Evolutionary conservation across 30 jellyfish, hydroid and myxozoan species (phyloP).

Genomic region (Sanderia malayensis): DNA sequence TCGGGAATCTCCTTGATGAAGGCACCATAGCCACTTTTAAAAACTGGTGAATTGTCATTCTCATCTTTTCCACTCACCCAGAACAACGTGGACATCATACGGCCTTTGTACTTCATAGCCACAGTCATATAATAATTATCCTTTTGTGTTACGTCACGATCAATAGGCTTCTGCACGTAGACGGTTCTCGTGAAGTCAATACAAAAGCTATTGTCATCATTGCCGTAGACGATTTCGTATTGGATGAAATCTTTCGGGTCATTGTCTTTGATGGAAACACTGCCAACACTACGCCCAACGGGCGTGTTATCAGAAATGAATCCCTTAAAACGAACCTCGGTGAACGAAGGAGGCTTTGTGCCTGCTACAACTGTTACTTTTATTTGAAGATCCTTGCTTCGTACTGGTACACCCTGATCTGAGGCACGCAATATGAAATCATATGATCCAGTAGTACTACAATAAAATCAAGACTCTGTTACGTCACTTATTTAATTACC

Average conservation of each 20-base stretch:
- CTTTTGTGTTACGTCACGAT: slow-evolving; percentile 46
- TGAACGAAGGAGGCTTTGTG: slow-evolving; percentile 74
- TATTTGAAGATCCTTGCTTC: slow-evolving; percentile 31
- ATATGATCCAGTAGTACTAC: slow-evolving; percentile 23
- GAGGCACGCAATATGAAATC: slow-evolving; percentile 57
- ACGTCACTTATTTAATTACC: no score
- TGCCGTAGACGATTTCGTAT: slow-evolving; percentile 56
- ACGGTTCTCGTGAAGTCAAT: slow-evolving; percentile 56
- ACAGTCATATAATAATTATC: slow-evolving; percentile 30
- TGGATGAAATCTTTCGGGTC: slow-evolving; percentile 47
- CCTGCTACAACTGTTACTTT: slow-evolving; percentile 68
- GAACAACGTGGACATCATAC: slow-evolving; percentile 46
- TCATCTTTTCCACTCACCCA: slow-evolving; percentile 40
- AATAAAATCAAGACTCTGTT: no score
- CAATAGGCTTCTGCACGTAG: slow-evolving; percentile 68
- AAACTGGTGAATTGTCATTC: slow-evolving; percentile 82
- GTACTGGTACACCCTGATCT: slow-evolving; percentile 64
- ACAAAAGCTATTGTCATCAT: slow-evolving; percentile 70
- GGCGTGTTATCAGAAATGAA: slow-evolving; percentile 61
- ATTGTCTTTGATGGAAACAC: slow-evolving; percentile 37
- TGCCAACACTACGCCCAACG: slow-evolving; percentile 59
- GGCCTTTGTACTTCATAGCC: slow-evolving; percentile 61
- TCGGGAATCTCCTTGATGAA: slow-evolving; percentile 52
- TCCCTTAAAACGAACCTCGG: slow-evolving; percentile 38
- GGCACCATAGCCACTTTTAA: slow-evolving; percentile 62